These are phyloP conservation scores for Tetheella fluctuosa DNA, from an alignment of 2,888 invertebrate genomes.

Conservation along the genomic window DNA sequence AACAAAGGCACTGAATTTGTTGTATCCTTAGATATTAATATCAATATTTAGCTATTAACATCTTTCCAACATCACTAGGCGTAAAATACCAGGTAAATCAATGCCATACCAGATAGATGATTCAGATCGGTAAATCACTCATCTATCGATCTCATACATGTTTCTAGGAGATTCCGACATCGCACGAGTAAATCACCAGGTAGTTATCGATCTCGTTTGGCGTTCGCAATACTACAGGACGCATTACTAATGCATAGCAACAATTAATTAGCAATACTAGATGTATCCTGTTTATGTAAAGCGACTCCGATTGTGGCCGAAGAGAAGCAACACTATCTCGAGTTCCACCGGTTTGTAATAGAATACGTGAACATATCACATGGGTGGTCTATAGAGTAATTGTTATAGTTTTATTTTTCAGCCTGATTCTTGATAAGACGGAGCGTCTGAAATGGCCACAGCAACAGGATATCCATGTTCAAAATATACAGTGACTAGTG, in stretches of 20 bases:
- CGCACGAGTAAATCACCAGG: not conserved
- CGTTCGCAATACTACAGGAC: not conserved
- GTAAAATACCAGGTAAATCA: not conserved
- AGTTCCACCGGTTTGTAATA: constrained; percentile 14
- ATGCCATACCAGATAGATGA: constrained; percentile 11
- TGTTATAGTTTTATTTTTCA: too few species aligned
- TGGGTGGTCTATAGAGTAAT: not conserved
- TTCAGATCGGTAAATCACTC: constrained; percentile 2
- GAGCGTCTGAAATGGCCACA: too few species aligned
- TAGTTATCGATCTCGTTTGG: not conserved
- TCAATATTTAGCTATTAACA: too few species aligned
- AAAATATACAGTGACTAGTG: too few species aligned
- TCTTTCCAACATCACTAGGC: not conserved
- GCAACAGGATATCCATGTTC: too few species aligned
- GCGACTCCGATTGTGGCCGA: constrained; percentile 31
- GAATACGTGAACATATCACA: not conserved
- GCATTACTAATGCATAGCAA: constrained; percentile 8
- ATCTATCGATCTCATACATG: not conserved
- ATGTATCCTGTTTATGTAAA: constrained; percentile 48
- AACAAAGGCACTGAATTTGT: too few species aligned
- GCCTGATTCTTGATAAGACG: too few species aligned
- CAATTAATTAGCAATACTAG: constrained; percentile 25
- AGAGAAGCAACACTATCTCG: not conserved
- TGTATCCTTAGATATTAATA: too few species aligned
- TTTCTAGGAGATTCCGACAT: constrained; percentile 2